Percentiles rank a stretch among this genome's conserved stretches.
Evolutionary conservation across 2,888 invertebrate genomes (phyloP).

Genomic region (Heliconius charithonia): DNA sequence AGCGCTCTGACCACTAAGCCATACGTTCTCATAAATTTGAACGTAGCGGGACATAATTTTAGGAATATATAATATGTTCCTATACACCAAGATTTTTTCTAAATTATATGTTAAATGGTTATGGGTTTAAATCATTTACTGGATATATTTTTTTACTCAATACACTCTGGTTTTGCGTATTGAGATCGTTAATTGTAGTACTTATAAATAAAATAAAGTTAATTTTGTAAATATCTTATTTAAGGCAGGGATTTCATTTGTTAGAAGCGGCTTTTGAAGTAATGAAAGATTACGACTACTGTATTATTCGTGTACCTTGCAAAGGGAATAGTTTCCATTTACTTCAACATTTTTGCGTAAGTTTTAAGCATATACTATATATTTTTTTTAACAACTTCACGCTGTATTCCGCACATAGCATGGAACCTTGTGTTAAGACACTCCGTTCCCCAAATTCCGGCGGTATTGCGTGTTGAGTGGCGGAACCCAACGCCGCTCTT

Average conservation of each 20-base stretch:
- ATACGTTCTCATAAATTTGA: too few species aligned
- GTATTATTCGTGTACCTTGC: conserved; percentile 82
- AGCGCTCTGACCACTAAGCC: too few species aligned
- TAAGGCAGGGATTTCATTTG: conserved; percentile 78
- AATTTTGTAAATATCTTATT: conserved; percentile 41
- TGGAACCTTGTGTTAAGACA: too few species aligned
- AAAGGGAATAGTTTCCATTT: conserved; percentile 71
- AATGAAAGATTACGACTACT: conserved; percentile 86
- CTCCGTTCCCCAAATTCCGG: too few species aligned
- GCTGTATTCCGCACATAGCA: too few species aligned
- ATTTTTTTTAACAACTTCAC: too few species aligned
- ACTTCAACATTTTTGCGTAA: conserved; percentile 81
- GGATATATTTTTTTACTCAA: neutral
- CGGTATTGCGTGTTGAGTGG: too few species aligned
- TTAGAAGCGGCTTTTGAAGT: conserved; percentile 87
- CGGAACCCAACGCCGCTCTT: too few species aligned
- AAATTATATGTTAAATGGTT: neutral
- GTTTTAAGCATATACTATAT: conserved; percentile 32
- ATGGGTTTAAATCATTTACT: neutral
- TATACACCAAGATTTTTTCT: neutral
- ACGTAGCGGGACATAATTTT: too few species aligned
- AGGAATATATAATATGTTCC: neutral
- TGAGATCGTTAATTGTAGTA: too few species aligned
- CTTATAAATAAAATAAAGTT: neutral
- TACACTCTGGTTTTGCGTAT: too few species aligned